Evolutionary conservation across 2,797 vertebrate species (phyloP).

Genomic region (Sus cebifrons): DNA sequence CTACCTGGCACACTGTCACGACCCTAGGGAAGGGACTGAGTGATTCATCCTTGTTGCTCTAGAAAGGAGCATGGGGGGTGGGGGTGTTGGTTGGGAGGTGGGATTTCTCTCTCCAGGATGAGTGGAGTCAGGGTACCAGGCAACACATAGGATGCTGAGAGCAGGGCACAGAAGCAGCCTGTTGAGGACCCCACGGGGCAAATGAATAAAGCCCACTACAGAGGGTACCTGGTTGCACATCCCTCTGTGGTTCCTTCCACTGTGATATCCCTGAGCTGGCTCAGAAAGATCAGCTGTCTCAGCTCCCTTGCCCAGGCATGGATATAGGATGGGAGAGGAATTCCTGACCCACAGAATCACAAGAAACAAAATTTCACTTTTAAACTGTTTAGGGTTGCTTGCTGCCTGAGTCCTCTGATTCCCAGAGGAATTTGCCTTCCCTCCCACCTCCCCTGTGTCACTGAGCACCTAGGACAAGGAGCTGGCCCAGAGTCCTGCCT

Average conservation of each 20-base stretch:
- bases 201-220: neutral
- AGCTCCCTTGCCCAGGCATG: neutral
- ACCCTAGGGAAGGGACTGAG: neutral
- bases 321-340: neutral
- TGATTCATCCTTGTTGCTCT: rapidly evolving
- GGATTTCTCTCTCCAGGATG: neutral
- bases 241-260: neutral
- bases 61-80: neutral
- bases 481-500: neutral
- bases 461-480: neutral
- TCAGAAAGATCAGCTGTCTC: neutral
- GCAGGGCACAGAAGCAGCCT: neutral
- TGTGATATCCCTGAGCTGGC: neutral
- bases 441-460: neutral
- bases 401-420: neutral
- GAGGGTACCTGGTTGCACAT: neutral
- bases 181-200: neutral
- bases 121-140: neutral
- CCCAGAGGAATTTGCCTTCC: neutral
- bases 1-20: neutral
- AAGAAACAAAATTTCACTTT: neutral
- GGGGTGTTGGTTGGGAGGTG: neutral
- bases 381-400: neutral
- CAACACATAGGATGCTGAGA: neutral
- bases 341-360: neutral